Evolutionary conservation across 2,113 vertebrate genomes (phyloP).

Genomic region (Carassius carassius): DNA sequence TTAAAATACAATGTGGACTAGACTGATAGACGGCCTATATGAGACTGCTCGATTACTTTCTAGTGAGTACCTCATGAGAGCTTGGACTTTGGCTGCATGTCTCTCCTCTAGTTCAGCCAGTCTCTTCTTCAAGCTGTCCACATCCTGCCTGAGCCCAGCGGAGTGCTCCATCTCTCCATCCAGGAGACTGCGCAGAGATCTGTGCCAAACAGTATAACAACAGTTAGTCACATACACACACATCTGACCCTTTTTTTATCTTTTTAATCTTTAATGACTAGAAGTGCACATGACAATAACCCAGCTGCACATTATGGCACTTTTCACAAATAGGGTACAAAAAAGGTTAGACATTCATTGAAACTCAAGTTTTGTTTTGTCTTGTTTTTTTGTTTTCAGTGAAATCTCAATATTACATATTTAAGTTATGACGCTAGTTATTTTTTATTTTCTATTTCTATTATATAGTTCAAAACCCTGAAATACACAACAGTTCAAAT

Average conservation of each 20-base stretch:
- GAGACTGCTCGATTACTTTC: background rate
- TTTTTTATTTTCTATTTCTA: background rate
- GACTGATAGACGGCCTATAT: background rate
- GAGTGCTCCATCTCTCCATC: conserved; percentile 98
- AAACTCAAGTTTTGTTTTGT: background rate
- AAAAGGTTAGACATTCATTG: background rate
- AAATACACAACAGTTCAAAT: no score
- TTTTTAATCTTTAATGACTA: conserved; percentile 7
- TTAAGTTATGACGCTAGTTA: background rate
- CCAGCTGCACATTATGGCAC: background rate
- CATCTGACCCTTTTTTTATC: background rate
- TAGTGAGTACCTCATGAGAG: conserved; percentile 82
- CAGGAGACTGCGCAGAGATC: conserved; percentile 89
- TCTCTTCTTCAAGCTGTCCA: conserved; percentile 84
- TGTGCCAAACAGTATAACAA: conserved; percentile 59
- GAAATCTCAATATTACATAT: background rate
- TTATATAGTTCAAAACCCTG: background rate
- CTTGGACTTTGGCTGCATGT: conserved; percentile 86
- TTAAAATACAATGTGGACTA: background rate
- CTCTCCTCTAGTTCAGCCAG: conserved; percentile 88
- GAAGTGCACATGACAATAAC: background rate
- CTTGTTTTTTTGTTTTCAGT: background rate
- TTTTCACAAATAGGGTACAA: background rate
- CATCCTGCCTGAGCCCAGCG: conserved; percentile 86
- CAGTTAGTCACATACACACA: conserved; percentile 6